Evolutionary conservation across 1,140 invertebrate genomes (phyloP).

Genomic region (Helicoverpa zea): DNA sequence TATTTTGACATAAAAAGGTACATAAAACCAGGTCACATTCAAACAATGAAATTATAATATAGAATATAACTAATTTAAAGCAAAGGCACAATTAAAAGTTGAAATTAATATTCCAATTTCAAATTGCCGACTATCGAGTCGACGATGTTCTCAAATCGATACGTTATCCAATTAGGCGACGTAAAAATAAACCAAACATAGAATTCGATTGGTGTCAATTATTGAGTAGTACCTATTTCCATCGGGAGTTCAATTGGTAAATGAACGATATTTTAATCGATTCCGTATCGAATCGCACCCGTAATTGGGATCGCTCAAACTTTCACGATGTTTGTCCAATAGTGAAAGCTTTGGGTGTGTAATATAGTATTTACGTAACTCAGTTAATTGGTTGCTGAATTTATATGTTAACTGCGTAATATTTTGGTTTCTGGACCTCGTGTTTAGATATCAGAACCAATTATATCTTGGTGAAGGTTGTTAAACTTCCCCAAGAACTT

Average conservation of each 20-base stretch:
- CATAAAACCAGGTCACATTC: no score
- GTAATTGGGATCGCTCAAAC: constrained; percentile 40
- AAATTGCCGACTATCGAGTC: neutral
- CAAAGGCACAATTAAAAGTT: neutral
- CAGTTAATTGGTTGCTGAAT: constrained; percentile 34
- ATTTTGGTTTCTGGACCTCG: neutral
- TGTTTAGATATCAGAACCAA: neutral
- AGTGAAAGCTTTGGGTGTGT: constrained; percentile 6
- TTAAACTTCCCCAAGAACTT: no score
- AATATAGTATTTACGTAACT: constrained; percentile 26
- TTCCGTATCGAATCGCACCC: neutral
- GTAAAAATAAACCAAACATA: constrained; percentile 18
- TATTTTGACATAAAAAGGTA: neutral
- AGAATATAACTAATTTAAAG: no score
- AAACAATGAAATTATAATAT: no score
- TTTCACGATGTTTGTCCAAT: constrained; percentile 28
- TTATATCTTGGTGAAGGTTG: no score
- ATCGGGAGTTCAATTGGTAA: neutral
- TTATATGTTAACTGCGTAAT: neutral
- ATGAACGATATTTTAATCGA: constrained; percentile 37
- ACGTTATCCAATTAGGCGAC: neutral
- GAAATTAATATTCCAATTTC: neutral
- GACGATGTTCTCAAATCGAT: neutral
- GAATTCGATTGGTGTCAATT: constrained; percentile 12
- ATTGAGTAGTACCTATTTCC: constrained; percentile 31